These are phyloP conservation scores for Trachurus trachurus DNA, from an alignment of 2,797 vertebrate species.

Conservation along the genomic window DNA sequence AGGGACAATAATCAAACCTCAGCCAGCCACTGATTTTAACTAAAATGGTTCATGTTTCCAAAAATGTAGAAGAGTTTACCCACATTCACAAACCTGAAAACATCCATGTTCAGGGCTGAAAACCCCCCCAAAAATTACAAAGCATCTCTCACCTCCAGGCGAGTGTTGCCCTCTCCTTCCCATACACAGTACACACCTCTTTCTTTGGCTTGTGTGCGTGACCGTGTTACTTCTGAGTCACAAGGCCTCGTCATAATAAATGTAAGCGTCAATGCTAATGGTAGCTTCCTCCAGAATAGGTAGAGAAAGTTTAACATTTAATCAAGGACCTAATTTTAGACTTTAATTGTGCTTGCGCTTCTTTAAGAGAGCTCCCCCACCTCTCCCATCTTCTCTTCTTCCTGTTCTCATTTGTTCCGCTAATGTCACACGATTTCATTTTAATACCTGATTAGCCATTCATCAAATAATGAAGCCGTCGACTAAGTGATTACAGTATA, in stretches of 20 bases:
- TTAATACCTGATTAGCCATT: constrained; percentile 89
- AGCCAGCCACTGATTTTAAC: background rate
- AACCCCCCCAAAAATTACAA: background rate
- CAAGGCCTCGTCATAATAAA: constrained; percentile 67
- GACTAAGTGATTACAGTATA: constrained; percentile 63
- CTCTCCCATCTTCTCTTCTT: constrained; percentile 73
- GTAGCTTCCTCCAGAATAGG: constrained; percentile 77
- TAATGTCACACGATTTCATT: constrained; percentile 84
- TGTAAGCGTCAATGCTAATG: constrained; percentile 74
- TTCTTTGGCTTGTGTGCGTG: constrained; percentile 15
- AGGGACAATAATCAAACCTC: no score
- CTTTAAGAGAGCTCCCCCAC: constrained; percentile 75
- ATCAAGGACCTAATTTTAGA: constrained; percentile 88
- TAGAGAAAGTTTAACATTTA: constrained; percentile 87
- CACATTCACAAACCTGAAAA: constrained; percentile 2
- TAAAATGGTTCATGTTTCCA: background rate
- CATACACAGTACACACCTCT: background rate
- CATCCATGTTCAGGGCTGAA: background rate
- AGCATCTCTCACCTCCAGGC: background rate
- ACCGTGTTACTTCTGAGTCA: constrained; percentile 20
- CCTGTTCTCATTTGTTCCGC: constrained; percentile 85
- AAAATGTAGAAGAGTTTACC: background rate
- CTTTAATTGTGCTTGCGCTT: constrained; percentile 80
- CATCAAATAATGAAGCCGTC: constrained; percentile 79
- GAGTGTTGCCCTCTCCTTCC: background rate